These are phyloP conservation scores for Seriola rivoliana DNA, from an alignment of 2,113 vertebrate species.

Conservation along the genomic window DNA sequence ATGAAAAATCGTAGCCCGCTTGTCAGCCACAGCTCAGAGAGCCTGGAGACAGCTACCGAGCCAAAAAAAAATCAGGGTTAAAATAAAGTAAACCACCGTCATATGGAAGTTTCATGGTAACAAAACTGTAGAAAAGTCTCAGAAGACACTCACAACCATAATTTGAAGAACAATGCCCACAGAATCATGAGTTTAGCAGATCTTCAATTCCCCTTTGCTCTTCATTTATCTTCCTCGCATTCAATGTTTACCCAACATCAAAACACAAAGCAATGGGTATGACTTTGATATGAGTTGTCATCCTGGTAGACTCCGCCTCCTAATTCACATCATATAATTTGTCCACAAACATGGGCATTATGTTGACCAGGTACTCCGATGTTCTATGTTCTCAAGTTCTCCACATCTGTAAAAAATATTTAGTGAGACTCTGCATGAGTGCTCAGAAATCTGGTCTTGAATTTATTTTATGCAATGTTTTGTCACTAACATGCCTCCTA, in stretches of 20 bases:
- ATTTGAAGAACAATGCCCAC: not conserved
- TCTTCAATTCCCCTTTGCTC: too few species aligned
- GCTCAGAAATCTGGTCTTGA: accelerated
- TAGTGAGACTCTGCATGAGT: not conserved
- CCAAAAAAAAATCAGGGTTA: too few species aligned
- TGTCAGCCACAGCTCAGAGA: too few species aligned
- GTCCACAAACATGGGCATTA: not conserved
- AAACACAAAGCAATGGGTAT: not conserved
- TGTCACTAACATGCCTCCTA: not conserved
- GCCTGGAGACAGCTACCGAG: too few species aligned
- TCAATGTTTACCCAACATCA: not conserved
- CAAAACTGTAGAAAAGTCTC: not conserved
- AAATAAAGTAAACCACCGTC: not conserved
- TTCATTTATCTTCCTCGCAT: too few species aligned
- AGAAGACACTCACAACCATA: too few species aligned
- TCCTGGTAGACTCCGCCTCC: not conserved
- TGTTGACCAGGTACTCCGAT: not conserved
- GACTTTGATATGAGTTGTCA: too few species aligned
- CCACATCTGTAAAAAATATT: not conserved
- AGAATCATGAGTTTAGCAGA: not conserved
- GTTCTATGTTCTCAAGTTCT: too few species aligned
- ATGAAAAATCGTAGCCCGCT: too few species aligned
- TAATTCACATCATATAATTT: not conserved
- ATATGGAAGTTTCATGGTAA: not conserved
- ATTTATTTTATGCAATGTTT: not conserved